phyloP scores from a whole-genome alignment of 2,888 invertebrate species.

The Dromius quadrimaculatus region DNA sequence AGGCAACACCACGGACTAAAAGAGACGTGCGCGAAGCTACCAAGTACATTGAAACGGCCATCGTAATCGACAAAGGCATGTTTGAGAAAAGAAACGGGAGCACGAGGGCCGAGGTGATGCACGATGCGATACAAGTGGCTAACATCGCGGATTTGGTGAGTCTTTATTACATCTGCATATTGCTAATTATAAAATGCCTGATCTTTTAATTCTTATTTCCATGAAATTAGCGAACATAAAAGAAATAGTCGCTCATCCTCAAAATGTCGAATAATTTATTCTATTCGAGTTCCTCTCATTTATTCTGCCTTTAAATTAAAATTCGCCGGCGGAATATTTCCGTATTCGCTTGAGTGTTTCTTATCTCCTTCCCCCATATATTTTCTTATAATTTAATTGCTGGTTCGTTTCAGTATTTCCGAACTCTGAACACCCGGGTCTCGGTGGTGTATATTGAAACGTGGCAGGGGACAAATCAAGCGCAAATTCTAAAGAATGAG shows the following conservation, averaged over 20 bases:
- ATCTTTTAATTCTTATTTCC: conserved; percentile 45
- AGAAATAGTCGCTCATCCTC: conserved; percentile 33
- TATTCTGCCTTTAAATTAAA: conserved; percentile 39
- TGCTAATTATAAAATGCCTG: conserved; percentile 45
- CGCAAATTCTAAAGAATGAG: conserved; percentile 82
- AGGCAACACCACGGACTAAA: conserved; percentile 60
- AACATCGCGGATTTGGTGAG: conserved; percentile 97
- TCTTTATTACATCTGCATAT: conserved; percentile 32
- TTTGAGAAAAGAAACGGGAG: conserved; percentile 93
- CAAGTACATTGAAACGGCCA: conserved; percentile 95
- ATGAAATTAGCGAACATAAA: conserved; percentile 43
- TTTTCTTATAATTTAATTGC: conserved; percentile 51
- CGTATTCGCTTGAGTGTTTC: conserved; percentile 24
- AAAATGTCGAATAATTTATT: conserved; percentile 44
- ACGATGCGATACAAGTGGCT: conserved; percentile 96
- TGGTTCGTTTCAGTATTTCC: conserved; percentile 80
- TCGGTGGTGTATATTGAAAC: conserved; percentile 97
- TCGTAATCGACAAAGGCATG: conserved; percentile 97
- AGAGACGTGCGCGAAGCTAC: conserved; percentile 91
- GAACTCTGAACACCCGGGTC: conserved; percentile 92
- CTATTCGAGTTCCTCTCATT: conserved; percentile 45
- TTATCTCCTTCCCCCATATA: conserved; percentile 66
- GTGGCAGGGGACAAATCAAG: conserved; percentile 93
- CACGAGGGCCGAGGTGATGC: conserved; percentile 87
- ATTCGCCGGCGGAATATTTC: conserved; percentile 20